Evolutionary conservation across 2,797 vertebrate genomes (phyloP).

Genomic region (Coregonus suidteri): DNA sequence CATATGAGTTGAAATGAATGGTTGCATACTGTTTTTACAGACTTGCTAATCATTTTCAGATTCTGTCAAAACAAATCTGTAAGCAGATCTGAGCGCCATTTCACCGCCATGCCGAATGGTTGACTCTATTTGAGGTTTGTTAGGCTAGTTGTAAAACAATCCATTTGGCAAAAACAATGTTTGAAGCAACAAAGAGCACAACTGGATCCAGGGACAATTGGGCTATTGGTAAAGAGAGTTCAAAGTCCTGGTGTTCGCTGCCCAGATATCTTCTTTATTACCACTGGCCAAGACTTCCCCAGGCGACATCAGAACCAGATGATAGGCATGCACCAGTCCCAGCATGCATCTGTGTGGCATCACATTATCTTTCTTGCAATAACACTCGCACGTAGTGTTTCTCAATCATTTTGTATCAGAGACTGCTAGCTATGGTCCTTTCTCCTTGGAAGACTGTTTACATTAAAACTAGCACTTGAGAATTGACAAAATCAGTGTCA

Average conservation of each 20-base stretch:
- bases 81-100: slow-evolving; percentile 28
- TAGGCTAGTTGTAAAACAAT: slow-evolving; percentile 43
- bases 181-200: slow-evolving; percentile 43
- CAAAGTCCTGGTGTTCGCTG: slow-evolving; percentile 48
- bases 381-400: too few species aligned
- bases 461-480: too few species aligned
- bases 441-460: too few species aligned
- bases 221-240: slow-evolving; percentile 46
- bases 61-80: slow-evolving; percentile 29
- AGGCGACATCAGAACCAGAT: slow-evolving; percentile 65
- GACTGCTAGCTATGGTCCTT: too few species aligned
- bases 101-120: slow-evolving; percentile 18
- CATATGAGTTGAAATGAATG: slow-evolving; percentile 9
- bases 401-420: too few species aligned
- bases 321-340: slow-evolving; percentile 41
- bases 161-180: slow-evolving; percentile 38
- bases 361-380: too few species aligned
- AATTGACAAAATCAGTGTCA: too few species aligned
- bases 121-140: slow-evolving; percentile 18
- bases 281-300: slow-evolving; percentile 31
- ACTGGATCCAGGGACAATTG: slow-evolving; percentile 19
- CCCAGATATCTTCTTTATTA: slow-evolving; percentile 52
- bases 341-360: slow-evolving; percentile 64
- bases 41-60: slow-evolving; percentile 48
- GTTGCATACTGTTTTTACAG: background rate